Base-by-base conservation (phyloP, 1,140 invertebrate genomes). In the Theocolax elegans region DNA sequence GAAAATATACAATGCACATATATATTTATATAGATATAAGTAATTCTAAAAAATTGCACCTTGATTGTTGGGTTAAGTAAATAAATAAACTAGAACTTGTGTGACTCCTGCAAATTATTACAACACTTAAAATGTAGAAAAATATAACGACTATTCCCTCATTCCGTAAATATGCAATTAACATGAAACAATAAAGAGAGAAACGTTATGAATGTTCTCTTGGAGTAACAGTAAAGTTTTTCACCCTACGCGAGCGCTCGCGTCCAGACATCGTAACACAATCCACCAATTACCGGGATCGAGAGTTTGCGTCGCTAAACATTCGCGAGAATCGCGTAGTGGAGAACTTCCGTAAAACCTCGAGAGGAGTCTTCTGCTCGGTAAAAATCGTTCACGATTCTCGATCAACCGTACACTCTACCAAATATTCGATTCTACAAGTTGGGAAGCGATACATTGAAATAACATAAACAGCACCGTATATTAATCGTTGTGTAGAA, bases 111-210 rank as follows among this genome's bases (percentile, higher is more conserved):
- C n/a, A n/a, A 35, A 6, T 35, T 35, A 35, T 35, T 35, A 10
- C 31, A 35, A 35, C 10, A 35, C 4, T 35, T 10, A 35, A 10
- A 4, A 35, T 35, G 4, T 10, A 35, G 48, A 51, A 51, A 51
- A 51, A 25, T 54, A 8, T 54, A 54, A 54, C 29, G 51, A 29
- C 51, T 8, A 35, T 25, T 54, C 15, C 27, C n/a, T 8, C 21
- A 27, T 31, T 54, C 29, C 27, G 31, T 54, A 54, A 54, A 54
- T 54, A 35, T 54, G 51, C 51, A 54, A 54, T 35, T 54, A 54
- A 35, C 51, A 54, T 15, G 15, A 54, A 17, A 54, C 27, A 54
- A 54, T 54, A 54, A 35, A 54, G 29, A 7, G 49, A 31, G 51
- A 54, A 54, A 54, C 51, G n/a, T 54, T 35, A 35, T 35, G 51